Percentiles rank a stretch among this genome's conserved stretches.
These are phyloP conservation scores for Ophraella communa DNA, from an alignment of 2,888 invertebrate genomes.

Conservation along the genomic window DNA sequence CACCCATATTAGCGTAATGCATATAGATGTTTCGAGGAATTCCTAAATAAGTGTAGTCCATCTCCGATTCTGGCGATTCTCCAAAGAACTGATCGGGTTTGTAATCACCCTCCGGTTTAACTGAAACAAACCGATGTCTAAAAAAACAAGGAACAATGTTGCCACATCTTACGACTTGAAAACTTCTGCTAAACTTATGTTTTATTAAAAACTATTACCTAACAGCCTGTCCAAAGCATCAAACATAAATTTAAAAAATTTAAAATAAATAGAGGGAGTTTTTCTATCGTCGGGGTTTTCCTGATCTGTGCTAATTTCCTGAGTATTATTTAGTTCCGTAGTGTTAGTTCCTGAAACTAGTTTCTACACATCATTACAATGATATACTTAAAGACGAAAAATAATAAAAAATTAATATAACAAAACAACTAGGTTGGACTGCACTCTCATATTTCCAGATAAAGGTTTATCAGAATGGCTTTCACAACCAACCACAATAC, in stretches of 20 bases:
- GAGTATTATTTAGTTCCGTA: neutral
- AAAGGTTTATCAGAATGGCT: too few relatives aligned
- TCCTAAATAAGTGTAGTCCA: neutral
- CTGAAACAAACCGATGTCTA: neutral
- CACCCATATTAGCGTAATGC: neutral
- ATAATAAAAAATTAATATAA: too few relatives aligned
- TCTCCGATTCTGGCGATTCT: too few relatives aligned
- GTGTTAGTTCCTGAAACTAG: neutral
- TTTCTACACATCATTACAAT: too few relatives aligned
- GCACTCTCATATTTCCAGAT: too few relatives aligned
- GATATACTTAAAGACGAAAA: too few relatives aligned
- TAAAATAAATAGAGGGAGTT: neutral
- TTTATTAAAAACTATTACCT: neutral
- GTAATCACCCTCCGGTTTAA: neutral
- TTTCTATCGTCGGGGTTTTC: neutral
- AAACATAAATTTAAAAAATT: neutral
- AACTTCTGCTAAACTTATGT: too few relatives aligned
- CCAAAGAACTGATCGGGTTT: neutral
- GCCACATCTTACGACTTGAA: too few relatives aligned
- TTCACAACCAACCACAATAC: too few relatives aligned
- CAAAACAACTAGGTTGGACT: too few relatives aligned
- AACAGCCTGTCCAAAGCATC: neutral
- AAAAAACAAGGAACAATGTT: neutral
- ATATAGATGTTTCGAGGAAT: neutral
- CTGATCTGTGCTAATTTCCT: too few relatives aligned